phyloP scores from a whole-genome alignment of 2,113 vertebrate species.

The Hemibagrus wyckioides region DNA sequence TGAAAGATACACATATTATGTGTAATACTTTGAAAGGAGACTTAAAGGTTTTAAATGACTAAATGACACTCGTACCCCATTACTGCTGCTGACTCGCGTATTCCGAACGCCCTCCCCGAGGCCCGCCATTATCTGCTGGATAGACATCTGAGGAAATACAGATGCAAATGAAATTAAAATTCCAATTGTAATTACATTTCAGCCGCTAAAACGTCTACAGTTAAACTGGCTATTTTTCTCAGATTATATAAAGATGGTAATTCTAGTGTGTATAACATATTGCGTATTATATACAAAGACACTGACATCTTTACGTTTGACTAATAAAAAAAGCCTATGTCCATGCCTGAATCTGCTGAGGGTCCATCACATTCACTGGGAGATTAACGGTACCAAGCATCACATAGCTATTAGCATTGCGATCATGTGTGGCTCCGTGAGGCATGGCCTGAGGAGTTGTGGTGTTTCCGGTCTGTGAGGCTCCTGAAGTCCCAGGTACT shows the following conservation, averaged over 20 bases:
- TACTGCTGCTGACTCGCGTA: constrained; percentile 74
- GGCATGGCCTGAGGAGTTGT: constrained; percentile 63
- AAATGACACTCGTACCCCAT: constrained; percentile 67
- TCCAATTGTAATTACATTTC: not conserved
- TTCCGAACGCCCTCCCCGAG: constrained; percentile 76
- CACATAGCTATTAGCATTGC: constrained; percentile 91
- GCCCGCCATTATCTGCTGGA: constrained; percentile 79
- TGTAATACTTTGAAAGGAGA: not conserved
- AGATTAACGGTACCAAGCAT: constrained; percentile 94
- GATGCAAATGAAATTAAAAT: not conserved
- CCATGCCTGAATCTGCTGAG: constrained; percentile 77
- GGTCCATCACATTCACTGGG: constrained; percentile 85
- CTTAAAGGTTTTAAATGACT: not conserved
- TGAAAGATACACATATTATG: not conserved
- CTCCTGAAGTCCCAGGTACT: constrained; percentile 56
- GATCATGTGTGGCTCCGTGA: constrained; percentile 81
- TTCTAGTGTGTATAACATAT: not conserved
- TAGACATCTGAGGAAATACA: constrained; percentile 67
- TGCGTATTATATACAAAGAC: not conserved
- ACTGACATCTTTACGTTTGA: not conserved
- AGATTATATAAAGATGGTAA: not conserved
- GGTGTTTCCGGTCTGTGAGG: constrained; percentile 58
- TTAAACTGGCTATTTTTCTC: not conserved
- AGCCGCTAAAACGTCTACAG: not conserved
- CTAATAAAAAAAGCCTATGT: not conserved